A percentile compares a stretch with the other conserved stretches of the same genome.
phyloP scores from a whole-genome alignment of 2,113 vertebrate species.

The Oenanthe oenanthe region DNA sequence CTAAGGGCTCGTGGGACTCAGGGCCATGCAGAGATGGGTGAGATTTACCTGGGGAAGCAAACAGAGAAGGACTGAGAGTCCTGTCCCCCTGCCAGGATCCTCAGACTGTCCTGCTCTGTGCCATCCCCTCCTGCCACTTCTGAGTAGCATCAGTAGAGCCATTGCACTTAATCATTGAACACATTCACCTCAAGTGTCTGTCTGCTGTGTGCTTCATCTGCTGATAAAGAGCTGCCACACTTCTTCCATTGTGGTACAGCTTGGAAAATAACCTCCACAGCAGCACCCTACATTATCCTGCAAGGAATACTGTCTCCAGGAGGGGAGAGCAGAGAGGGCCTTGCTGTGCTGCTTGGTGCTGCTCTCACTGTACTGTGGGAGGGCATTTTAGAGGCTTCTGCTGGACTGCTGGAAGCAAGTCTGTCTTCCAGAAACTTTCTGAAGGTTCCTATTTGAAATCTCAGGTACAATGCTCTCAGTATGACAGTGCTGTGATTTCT shows the following conservation, averaged over 20 bases:
- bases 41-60: not conserved
- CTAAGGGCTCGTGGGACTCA: rapidly evolving
- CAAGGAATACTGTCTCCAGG: not conserved
- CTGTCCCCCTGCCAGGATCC: not conserved
- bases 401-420: not conserved
- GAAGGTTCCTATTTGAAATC: not conserved
- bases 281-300: not conserved
- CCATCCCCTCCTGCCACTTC: not conserved
- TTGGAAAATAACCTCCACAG: not conserved
- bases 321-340: not conserved
- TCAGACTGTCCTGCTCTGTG: not conserved
- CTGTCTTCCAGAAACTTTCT: not conserved
- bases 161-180: not conserved
- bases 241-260: not conserved
- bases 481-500: not conserved
- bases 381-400: not conserved
- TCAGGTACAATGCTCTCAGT: not conserved
- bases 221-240: not conserved
- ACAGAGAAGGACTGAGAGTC: not conserved
- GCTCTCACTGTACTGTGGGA: rapidly evolving
- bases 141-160: not conserved
- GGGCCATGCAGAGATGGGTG: not conserved
- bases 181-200: not conserved
- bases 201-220: not conserved
- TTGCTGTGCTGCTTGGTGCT: not conserved